Evolutionary conservation across 2,113 vertebrate genomes (phyloP).

Genomic region (Neodontobutis hainanensis): DNA sequence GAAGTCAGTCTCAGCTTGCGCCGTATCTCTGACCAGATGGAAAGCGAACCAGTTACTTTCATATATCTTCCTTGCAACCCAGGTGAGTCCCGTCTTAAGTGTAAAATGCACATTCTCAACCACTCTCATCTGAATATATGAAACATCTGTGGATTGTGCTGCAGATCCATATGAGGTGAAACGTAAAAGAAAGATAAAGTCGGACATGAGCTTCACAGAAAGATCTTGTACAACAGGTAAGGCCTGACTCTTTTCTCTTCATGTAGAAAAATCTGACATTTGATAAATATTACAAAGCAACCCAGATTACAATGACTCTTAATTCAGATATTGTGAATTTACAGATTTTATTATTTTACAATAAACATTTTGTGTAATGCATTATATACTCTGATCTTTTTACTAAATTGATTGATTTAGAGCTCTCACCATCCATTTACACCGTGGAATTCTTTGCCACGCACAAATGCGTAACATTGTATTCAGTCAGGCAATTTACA

Average conservation of each 20-base stretch:
- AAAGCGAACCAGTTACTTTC: slow-evolving; percentile 85
- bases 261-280: not conserved
- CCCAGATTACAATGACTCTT: too few species aligned
- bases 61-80: slow-evolving; percentile 84
- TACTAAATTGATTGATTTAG: too few species aligned
- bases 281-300: too few species aligned
- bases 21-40: slow-evolving; percentile 87
- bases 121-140: too few species aligned
- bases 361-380: too few species aligned
- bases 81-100: slow-evolving; percentile 64
- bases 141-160: not conserved
- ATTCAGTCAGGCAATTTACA: too few species aligned
- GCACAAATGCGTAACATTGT: too few species aligned
- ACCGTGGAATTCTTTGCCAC: too few species aligned
- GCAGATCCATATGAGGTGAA: slow-evolving; percentile 82
- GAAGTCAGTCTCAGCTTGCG: slow-evolving; percentile 83
- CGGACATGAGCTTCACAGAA: slow-evolving; percentile 65
- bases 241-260: accelerated
- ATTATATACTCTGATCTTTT: too few species aligned
- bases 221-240: slow-evolving; percentile 66
- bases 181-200: slow-evolving; percentile 76
- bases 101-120: not conserved
- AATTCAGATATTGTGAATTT: too few species aligned
- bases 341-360: too few species aligned
- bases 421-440: too few species aligned